phyloP scores from a whole-genome alignment of 2,888 invertebrate species.

The Tachina lurida region DNA sequence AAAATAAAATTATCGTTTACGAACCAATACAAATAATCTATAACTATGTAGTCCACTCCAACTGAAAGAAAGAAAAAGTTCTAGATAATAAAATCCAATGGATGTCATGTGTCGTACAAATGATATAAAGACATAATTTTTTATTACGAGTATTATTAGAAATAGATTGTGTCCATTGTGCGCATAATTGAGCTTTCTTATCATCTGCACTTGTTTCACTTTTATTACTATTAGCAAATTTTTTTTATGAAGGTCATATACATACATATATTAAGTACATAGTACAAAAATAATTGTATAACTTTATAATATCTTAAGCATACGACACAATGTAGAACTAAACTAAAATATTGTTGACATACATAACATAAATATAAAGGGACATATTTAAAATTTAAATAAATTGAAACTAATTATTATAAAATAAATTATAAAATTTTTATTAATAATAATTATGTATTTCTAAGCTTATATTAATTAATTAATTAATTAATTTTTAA shows the following conservation, averaged over 20 bases:
- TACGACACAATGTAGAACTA: no score
- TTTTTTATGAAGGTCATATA: constrained; percentile 17
- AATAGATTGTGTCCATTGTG: neutral
- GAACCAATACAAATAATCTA: neutral
- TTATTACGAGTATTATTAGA: neutral
- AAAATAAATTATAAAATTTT: no score
- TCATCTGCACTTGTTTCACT: constrained; percentile 42
- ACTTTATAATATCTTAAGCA: no score
- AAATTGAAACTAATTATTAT: no score
- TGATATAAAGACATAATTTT: neutral
- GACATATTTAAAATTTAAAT: no score
- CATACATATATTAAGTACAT: no score
- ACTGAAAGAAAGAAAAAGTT: constrained; percentile 4
- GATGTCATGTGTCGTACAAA: neutral
- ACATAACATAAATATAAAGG: no score
- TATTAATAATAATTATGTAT: no score
- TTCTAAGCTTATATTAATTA: no score
- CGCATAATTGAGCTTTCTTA: constrained; percentile 24
- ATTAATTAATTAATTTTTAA: no score
- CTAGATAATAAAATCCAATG: constrained; percentile 27
- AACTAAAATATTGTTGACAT: no score
- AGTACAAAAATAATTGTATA: no score
- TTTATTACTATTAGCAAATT: constrained; percentile 31
- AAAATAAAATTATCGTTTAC: neutral
- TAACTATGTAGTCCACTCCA: neutral